These are phyloP conservation scores for Caenorhabditis sinica DNA, from an alignment of 2,888 invertebrate species.

Conservation along the genomic window DNA sequence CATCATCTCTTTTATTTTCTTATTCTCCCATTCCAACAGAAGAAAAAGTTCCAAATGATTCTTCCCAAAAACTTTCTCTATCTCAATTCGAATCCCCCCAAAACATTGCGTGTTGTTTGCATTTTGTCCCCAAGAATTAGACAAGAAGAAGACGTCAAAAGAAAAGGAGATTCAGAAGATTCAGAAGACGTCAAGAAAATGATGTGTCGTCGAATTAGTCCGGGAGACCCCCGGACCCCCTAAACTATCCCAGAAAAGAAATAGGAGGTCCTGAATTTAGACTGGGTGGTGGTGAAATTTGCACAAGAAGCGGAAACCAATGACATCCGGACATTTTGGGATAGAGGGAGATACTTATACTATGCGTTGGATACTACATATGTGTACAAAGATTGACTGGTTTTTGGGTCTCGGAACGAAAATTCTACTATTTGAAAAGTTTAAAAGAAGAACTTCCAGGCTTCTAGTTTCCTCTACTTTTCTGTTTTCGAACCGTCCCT, in stretches of 20 bases:
- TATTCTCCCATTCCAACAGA: not conserved
- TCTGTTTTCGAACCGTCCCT: too few species aligned
- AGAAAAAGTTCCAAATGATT: slow-evolving; percentile 4
- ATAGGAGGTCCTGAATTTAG: slow-evolving; percentile 1
- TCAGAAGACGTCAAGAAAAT: not conserved
- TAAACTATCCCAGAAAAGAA: not conserved
- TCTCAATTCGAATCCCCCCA: not conserved
- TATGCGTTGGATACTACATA: not conserved
- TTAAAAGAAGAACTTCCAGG: too few species aligned
- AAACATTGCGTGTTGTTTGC: slow-evolving; percentile 53
- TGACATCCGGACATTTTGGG: slow-evolving; percentile 32
- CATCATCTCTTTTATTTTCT: too few species aligned
- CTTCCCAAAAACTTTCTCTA: not conserved
- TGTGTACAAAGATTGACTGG: not conserved
- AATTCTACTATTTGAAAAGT: too few species aligned
- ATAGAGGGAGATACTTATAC: not conserved
- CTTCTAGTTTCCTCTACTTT: too few species aligned
- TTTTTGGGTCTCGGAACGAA: too few species aligned
- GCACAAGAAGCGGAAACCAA: slow-evolving; percentile 45
- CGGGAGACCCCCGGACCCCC: not conserved
- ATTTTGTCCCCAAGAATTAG: slow-evolving; percentile 14
- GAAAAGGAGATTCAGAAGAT: not conserved
- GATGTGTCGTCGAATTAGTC: slow-evolving; percentile 1
- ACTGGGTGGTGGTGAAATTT: too few species aligned
- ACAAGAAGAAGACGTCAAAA: slow-evolving; percentile 27